Conservation (phyloP, 2,113 vertebrate species). For the Gracilinanus agilis region DNA sequence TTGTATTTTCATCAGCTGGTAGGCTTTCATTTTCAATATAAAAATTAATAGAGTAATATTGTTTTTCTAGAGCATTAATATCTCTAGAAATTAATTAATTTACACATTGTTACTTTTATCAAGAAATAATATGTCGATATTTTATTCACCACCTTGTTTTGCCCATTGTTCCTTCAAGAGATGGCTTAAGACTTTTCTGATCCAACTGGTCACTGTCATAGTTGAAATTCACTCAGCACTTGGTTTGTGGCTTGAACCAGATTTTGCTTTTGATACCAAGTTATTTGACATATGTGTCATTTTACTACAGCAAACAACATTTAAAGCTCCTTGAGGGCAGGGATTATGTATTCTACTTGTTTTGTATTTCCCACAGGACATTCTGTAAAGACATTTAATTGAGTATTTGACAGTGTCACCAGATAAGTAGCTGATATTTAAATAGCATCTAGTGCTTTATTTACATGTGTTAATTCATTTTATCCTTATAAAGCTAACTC, state of each 20-base stretch:
- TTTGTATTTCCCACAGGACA: neutral
- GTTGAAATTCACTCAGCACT: conserved; percentile 31
- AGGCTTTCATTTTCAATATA: conserved; percentile 47
- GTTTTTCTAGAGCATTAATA: conserved; percentile 53
- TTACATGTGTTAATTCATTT: neutral
- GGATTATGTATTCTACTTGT: neutral
- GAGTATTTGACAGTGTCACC: neutral
- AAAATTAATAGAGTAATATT: conserved; percentile 35
- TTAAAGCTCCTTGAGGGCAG: conserved; percentile 18
- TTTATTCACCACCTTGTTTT: conserved; percentile 21
- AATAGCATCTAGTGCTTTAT: neutral
- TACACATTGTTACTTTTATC: neutral
- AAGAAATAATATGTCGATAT: conserved; percentile 18
- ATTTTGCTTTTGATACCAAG: neutral
- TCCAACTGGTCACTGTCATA: neutral
- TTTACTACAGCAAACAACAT: conserved; percentile 3
- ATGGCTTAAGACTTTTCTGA: neutral
- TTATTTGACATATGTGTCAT: conserved; percentile 17
- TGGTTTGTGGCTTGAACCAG: neutral
- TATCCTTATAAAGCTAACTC: too few species aligned
- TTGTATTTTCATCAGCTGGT: conserved; percentile 37
- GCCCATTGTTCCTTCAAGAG: neutral
- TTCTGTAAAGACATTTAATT: neutral
- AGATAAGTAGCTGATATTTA: neutral
- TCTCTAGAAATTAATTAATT: conserved; percentile 19